A percentile compares a stretch with the other conserved stretches of the same genome.
Conservation (phyloP, 2,113 vertebrate species). For the Phylloscopus whistleri region DNA sequence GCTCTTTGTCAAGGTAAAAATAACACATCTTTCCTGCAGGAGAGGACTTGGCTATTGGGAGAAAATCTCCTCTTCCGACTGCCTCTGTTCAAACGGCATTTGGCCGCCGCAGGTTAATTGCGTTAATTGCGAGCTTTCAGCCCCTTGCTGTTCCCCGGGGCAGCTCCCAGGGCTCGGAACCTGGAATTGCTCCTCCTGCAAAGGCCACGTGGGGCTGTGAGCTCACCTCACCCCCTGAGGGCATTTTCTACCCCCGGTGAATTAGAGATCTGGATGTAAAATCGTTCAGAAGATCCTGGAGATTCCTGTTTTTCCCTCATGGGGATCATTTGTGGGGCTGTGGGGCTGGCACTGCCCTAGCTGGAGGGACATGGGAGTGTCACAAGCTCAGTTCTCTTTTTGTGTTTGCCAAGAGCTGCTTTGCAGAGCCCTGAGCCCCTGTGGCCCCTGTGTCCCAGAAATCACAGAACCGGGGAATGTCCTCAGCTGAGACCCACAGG, state of each 20-base stretch:
- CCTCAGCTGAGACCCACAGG: too few relatives aligned
- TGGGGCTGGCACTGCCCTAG: rapidly evolving
- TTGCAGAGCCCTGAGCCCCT: background rate
- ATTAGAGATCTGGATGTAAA: rapidly evolving
- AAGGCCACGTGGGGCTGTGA: rapidly evolving
- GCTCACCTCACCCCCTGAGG: background rate
- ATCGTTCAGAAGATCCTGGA: rapidly evolving
- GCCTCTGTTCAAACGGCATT: background rate
- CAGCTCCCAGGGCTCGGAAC: background rate
- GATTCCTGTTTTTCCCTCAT: background rate
- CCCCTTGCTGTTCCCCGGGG: background rate
- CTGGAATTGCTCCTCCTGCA: background rate
- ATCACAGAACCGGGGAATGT: background rate
- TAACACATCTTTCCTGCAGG: background rate
- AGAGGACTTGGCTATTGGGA: background rate
- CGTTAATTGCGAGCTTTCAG: background rate
- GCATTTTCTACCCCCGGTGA: background rate
- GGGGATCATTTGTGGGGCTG: rapidly evolving
- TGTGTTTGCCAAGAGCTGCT: rapidly evolving
- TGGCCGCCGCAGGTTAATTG: background rate
- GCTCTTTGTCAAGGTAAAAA: background rate
- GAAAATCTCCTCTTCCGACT: background rate
- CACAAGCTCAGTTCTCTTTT: rapidly evolving
- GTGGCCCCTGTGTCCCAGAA: background rate
- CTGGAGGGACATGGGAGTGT: rapidly evolving